These are phyloP conservation scores for Ectemnius lituratus DNA, from an alignment of 2,888 invertebrate species.

Conservation along the genomic window DNA sequence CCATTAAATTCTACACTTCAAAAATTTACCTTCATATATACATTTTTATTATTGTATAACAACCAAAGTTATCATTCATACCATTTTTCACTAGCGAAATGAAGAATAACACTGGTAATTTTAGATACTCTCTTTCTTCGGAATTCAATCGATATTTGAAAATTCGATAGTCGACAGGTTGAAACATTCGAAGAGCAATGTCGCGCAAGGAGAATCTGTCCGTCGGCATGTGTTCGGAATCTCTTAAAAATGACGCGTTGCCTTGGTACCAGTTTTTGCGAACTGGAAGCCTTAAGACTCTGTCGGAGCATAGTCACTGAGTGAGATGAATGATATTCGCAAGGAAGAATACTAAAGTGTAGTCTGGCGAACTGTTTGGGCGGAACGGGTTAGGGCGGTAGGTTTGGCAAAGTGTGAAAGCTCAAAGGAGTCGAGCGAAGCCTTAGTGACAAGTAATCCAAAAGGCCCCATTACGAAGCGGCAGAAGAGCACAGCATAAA, in stretches of 20 bases:
- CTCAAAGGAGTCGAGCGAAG: conserved; percentile 23
- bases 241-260: neutral
- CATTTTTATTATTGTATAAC: too few species aligned
- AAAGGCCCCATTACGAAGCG: conserved; percentile 5
- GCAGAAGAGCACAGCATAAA: conserved; percentile 40
- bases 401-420: conserved; percentile 5
- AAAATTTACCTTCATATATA: too few species aligned
- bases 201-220: neutral
- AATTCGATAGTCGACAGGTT: too few species aligned
- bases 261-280: neutral
- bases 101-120: too few species aligned
- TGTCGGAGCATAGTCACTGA: neutral
- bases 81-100: too few species aligned
- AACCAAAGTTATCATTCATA: too few species aligned
- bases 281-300: neutral
- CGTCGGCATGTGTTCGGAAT: neutral
- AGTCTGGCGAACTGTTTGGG: neutral
- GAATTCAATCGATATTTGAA: too few species aligned
- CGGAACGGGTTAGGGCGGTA: neutral
- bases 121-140: too few species aligned
- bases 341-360: neutral
- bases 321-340: neutral
- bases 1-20: too few species aligned
- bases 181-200: too few species aligned
- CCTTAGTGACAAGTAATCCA: conserved; percentile 22